Evolutionary conservation across 2,797 vertebrate species (phyloP).

Genomic region (Typhlichthys eigenmanni): DNA sequence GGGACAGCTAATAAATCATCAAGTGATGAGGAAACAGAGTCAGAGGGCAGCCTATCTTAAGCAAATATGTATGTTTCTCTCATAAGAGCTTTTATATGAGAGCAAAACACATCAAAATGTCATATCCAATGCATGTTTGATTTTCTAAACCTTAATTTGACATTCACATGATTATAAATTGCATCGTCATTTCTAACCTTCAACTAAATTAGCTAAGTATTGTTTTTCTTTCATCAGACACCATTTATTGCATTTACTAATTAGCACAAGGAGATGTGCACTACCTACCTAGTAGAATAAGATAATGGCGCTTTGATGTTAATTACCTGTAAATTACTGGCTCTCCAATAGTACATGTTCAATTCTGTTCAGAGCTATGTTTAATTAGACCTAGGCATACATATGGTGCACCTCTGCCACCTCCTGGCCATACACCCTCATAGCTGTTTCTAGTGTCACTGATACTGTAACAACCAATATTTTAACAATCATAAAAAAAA

Average conservation of each 20-base stretch:
- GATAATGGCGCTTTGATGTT: neutral
- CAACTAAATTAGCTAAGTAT: too few species aligned
- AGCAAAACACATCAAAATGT: constrained; percentile 18
- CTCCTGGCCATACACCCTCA: constrained; percentile 52
- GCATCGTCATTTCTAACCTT: neutral
- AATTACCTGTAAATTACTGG: too few species aligned
- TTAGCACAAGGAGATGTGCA: neutral
- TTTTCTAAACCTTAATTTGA: constrained; percentile 23
- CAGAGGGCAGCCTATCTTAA: constrained; percentile 6
- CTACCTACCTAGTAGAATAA: neutral
- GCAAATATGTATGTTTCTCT: constrained; percentile 2
- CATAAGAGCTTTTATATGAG: neutral
- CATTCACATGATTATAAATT: neutral
- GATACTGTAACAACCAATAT: neutral
- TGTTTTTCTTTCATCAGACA: too few species aligned
- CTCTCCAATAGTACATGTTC: neutral
- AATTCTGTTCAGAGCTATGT: neutral
- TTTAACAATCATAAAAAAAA: constrained; percentile 24
- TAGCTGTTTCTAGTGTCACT: neutral
- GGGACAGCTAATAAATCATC: constrained; percentile 19
- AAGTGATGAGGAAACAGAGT: constrained; percentile 27
- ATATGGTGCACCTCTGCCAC: constrained; percentile 50
- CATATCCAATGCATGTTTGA: constrained; percentile 2
- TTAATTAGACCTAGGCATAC: neutral
- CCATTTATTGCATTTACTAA: too few species aligned